Evolutionary conservation across 2,888 invertebrate genomes (phyloP), one percentile per base, ranked within the genome.

Genomic region (Macropis europaea): DNA sequence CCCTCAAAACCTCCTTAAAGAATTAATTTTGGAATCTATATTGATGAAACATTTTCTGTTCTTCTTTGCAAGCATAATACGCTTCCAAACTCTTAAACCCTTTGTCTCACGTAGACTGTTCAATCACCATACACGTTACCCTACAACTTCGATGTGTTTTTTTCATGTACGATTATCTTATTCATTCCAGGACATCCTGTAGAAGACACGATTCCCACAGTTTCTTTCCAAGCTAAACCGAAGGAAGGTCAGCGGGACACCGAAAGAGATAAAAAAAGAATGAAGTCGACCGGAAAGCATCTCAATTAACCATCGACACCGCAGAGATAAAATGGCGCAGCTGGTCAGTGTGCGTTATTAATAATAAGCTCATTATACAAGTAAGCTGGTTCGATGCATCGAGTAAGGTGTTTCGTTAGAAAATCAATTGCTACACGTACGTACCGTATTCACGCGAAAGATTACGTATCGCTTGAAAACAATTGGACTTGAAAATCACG

Each of bases 221-320:
- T 48, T 48, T 40, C 26, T 19, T 26, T 13, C 43, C 13, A 24
- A 30, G 6, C 11, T 11, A 19, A 28, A 36, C 13, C 47, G 15
- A 28, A 22, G 36, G 15, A 54, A 60, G 47, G 68, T 59, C 68
- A 50, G 17, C 36, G n/a, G 30, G 53, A 15, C 45, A 26, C 9
- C 13, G 26, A 42, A 50, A 13, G 13, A 26, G 32, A 19, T 17
- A 32, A 36, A 26, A 62, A 56, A 13, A 17, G 28, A 19, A 61
- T 43, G 9, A 22, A 36, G 48, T 13, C 38, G 24, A 62, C 40
- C 45, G 22, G 56, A 47, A 53, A 63, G 53, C 57, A 48, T 60
- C 62, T 75, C 68, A 67, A 77, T 68, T 77, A 71, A 63, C 62
- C 30, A 70, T 61, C 32, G n/a, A 22, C 57, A 32, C 32, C 9